A percentile compares a stretch with the other conserved stretches of the same genome.
Evolutionary conservation across 2,797 vertebrate genomes (phyloP).

Genomic region (Cynopterus sphinx): DNA sequence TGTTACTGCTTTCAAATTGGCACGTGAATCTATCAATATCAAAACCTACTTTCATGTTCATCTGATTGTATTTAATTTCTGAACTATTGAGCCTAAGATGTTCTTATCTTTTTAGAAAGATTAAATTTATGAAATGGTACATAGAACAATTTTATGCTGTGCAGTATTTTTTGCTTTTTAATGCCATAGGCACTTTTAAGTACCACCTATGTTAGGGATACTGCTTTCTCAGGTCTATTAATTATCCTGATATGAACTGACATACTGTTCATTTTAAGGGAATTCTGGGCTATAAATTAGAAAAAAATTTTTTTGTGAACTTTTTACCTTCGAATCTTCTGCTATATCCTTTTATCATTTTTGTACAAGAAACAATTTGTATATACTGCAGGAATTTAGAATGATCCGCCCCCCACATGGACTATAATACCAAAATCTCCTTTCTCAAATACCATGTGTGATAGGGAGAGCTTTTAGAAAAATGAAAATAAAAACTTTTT

Average conservation of each 20-base stretch:
- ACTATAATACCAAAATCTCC: neutral
- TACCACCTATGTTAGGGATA: conserved; percentile 31
- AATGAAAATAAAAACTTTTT: neutral
- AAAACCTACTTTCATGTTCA: conserved; percentile 9
- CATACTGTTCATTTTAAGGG: conserved; percentile 20
- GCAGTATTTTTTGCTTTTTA: conserved; percentile 41
- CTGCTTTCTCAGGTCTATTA: conserved; percentile 34
- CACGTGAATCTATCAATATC: neutral
- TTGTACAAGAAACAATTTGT: conserved; percentile 29
- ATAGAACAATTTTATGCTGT: conserved; percentile 8
- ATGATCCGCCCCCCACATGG: neutral
- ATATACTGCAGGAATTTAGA: neutral
- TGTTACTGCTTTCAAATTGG: neutral
- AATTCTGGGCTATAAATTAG: conserved; percentile 51
- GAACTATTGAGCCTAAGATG: neutral
- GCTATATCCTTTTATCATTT: conserved; percentile 22
- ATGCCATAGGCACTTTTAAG: conserved; percentile 6
- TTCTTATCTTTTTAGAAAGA: conserved; percentile 24
- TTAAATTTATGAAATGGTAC: conserved; percentile 28
- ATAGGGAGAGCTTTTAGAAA: neutral
- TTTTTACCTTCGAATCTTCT: conserved; percentile 63
- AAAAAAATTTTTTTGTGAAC: conserved; percentile 38
- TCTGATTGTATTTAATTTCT: conserved; percentile 27
- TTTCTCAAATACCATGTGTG: neutral
- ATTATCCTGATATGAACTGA: conserved; percentile 38